These are phyloP conservation scores for Crotalus horridus DNA, from an alignment of 2,113 vertebrate species.

Conservation along the genomic window DNA sequence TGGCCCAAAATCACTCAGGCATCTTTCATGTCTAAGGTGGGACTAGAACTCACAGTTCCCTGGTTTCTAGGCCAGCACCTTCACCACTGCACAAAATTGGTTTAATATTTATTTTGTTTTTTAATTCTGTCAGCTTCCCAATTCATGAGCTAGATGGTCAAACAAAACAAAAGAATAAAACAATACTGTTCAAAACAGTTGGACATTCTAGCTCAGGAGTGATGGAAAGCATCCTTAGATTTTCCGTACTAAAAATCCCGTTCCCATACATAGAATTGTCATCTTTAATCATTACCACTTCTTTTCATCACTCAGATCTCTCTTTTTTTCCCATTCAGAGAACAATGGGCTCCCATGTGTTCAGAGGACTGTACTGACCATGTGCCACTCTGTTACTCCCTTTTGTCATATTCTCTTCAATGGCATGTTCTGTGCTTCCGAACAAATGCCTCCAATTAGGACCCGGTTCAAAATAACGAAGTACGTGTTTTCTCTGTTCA, in stretches of 20 bases:
- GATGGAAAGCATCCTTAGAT: neutral
- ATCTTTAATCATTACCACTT: neutral
- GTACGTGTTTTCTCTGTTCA: constrained; percentile 14
- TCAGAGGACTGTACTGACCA: neutral
- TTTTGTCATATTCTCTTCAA: neutral
- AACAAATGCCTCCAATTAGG: constrained; percentile 19
- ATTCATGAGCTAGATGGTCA: neutral
- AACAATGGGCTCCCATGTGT: neutral
- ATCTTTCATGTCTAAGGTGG: neutral
- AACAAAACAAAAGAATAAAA: neutral
- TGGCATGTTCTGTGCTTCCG: neutral
- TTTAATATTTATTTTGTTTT: neutral
- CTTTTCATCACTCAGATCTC: neutral
- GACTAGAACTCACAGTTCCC: neutral
- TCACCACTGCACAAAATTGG: neutral
- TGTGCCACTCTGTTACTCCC: neutral
- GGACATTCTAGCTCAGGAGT: neutral
- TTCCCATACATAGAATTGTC: neutral
- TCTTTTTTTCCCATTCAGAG: neutral
- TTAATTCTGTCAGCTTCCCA: neutral
- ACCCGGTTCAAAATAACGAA: constrained; percentile 9
- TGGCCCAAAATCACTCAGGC: neutral
- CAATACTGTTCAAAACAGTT: neutral
- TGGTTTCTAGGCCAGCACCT: neutral
- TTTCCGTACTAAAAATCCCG: neutral